Base-by-base conservation (phyloP, 2,888 invertebrate species). In the Machimus atricapillus region DNA sequence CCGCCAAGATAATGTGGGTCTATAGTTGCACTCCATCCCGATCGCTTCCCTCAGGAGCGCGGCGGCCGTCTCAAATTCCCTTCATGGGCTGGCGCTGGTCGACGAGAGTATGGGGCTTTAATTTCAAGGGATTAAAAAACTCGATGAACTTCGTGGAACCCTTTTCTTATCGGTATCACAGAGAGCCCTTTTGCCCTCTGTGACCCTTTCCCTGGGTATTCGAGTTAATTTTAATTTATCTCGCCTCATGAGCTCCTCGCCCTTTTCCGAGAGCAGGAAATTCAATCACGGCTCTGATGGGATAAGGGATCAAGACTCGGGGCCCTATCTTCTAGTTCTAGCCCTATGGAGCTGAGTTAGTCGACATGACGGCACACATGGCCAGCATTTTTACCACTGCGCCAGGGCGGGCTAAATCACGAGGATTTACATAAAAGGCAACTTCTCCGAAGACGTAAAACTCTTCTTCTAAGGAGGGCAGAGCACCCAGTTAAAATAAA, bases 81-180 rank as follows among this genome's bases (percentile, higher is more conserved):
- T 76, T 19, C 8, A n/a, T 6, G 66, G 58, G 6, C 16, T n/a
- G 16, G 52, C 56, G 37, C 56, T 23, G 19, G 19, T 23, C 16
- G 3, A n/a, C 14, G 23, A 66, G 27, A 66, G 9, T 27, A 56
- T 16, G n/a, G n/a, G n/a, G n/a, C 56, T 82, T 37, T 66, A 82
- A 82, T 82, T 82, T 58, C 37, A 82, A 34, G 66, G 82, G 82
- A 58, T 82, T 82, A 58, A 82, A n/a, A 82, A 66, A 2, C 58
- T 66, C 31, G 9, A 31, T 56, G 16, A 81, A 82, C 1, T 82
- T 58, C 40, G 66, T 19, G 37, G 66, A 82, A 82, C 23, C 82
- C 82, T 82, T 82, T 82, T 82, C 66, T 82, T 82, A 82, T 82
- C 82, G 82, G 66, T 58, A 82, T 82, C 82, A 56, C 14, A 43